These are phyloP conservation scores for Marisa cornuarietis DNA, from an alignment of 1,140 invertebrate species.

Conservation along the genomic window DNA sequence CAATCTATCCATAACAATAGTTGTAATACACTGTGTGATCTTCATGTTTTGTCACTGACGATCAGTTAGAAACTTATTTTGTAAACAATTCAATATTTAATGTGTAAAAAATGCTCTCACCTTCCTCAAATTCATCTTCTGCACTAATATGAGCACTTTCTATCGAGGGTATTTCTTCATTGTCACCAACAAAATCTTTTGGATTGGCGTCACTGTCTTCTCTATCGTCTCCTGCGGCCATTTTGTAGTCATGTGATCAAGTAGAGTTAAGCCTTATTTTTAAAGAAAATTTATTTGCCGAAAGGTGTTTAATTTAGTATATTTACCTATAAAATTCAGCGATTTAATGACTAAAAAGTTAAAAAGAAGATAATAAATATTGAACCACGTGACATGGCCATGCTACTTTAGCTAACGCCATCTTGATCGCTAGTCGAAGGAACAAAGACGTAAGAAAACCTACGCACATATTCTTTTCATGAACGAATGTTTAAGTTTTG, in stretches of 20 bases:
- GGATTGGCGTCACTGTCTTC: not conserved
- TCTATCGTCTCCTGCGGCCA: conserved; percentile 24
- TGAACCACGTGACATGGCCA: not conserved
- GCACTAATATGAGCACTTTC: not conserved
- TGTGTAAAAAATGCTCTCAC: not conserved
- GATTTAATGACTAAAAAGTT: not conserved
- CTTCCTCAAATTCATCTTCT: not conserved
- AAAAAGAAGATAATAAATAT: not conserved
- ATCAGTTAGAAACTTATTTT: not conserved
- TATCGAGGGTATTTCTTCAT: not conserved
- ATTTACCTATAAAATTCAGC: not conserved
- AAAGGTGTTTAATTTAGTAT: not conserved
- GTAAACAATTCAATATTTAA: not conserved
- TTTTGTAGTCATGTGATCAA: conserved; percentile 17
- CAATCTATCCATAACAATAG: no score
- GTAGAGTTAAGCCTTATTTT: not conserved
- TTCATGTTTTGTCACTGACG: not conserved
- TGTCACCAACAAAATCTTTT: not conserved
- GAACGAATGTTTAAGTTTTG: not conserved
- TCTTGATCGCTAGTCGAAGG: not conserved
- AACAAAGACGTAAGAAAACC: not conserved
- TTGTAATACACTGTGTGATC: not conserved
- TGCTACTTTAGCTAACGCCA: not conserved
- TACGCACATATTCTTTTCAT: not conserved
- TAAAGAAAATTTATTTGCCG: not conserved